Percentiles rank a stretch among this genome's conserved stretches.
Conservation (phyloP, 1,140 invertebrate species). For the Conopomorpha cramerella region DNA sequence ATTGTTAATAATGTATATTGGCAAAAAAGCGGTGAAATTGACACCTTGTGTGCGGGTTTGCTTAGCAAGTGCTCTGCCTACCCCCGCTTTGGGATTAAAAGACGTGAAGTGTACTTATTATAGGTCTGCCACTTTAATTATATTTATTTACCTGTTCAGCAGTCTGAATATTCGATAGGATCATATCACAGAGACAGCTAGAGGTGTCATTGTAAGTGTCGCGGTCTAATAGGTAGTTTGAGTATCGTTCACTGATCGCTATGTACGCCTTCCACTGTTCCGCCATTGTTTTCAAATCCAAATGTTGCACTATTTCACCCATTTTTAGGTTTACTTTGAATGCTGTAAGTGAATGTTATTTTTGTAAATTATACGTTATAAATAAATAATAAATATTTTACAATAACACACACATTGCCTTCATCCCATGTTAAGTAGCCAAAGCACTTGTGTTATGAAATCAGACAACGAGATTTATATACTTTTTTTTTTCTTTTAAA, state of each 20-base stretch:
- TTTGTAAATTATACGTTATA: too few relatives aligned
- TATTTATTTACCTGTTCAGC: conserved; percentile 20
- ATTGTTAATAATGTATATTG: not conserved
- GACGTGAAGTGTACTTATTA: not conserved
- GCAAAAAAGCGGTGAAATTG: too few relatives aligned
- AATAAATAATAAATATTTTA: too few relatives aligned
- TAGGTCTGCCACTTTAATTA: not conserved
- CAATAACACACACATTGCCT: too few relatives aligned
- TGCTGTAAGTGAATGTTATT: too few relatives aligned
- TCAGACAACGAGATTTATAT: too few relatives aligned
- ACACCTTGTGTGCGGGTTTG: too few relatives aligned
- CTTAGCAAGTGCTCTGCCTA: not conserved
- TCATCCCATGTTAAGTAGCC: too few relatives aligned
- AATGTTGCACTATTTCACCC: conserved; percentile 27
- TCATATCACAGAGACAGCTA: conserved; percentile 18
- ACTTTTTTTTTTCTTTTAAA: too few relatives aligned
- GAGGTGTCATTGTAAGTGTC: conserved; percentile 19
- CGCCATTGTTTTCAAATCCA: conserved; percentile 48
- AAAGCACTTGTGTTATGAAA: too few relatives aligned
- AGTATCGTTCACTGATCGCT: conserved; percentile 41
- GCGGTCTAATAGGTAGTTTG: conserved; percentile 18
- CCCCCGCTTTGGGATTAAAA: not conserved
- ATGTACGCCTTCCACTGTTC: conserved; percentile 44
- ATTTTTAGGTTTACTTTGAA: conserved; percentile 39
- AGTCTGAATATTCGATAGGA: conserved; percentile 24